These are phyloP conservation scores for Dichetophora obliterata DNA, from an alignment of 2,888 invertebrate genomes.

Conservation along the genomic window DNA sequence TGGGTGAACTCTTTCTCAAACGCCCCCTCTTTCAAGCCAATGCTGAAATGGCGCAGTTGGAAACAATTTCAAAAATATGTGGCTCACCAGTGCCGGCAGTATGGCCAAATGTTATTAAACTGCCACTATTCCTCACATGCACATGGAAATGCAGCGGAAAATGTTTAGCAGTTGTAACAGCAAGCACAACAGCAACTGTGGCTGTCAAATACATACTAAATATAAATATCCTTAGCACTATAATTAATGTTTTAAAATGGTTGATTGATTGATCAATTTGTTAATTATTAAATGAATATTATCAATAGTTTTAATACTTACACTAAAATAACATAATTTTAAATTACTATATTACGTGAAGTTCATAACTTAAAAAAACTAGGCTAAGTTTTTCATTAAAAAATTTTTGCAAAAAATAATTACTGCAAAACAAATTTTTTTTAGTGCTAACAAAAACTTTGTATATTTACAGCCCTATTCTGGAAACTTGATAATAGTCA, in stretches of 20 bases:
- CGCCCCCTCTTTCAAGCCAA: conserved; percentile 97
- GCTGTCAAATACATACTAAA: conserved; percentile 19
- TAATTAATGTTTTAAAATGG: conserved; percentile 18
- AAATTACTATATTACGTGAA: too few relatives aligned
- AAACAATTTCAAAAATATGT: conserved; percentile 93
- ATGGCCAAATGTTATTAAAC: conserved; percentile 95
- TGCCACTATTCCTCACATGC: conserved; percentile 87
- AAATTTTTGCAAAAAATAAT: conserved; percentile 3
- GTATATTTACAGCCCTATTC: too few relatives aligned
- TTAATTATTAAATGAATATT: conserved; percentile 33
- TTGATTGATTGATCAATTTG: conserved; percentile 19
- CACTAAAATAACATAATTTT: neutral
- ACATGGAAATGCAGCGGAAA: conserved; percentile 53
- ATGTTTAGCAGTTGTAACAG: conserved; percentile 60
- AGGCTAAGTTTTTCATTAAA: conserved; percentile 1
- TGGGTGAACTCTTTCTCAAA: conserved; percentile 96
- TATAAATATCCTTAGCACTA: conserved; percentile 29
- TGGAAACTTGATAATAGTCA: too few relatives aligned
- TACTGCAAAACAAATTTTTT: neutral
- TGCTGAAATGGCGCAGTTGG: conserved; percentile 92
- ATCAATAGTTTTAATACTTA: conserved; percentile 21
- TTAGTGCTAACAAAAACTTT: too few relatives aligned
- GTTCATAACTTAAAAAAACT: neutral
- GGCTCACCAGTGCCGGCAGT: conserved; percentile 96
- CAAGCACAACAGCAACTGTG: conserved; percentile 38